Conservation (phyloP, 2,797 vertebrate species). For the Coregonus suidteri region DNA sequence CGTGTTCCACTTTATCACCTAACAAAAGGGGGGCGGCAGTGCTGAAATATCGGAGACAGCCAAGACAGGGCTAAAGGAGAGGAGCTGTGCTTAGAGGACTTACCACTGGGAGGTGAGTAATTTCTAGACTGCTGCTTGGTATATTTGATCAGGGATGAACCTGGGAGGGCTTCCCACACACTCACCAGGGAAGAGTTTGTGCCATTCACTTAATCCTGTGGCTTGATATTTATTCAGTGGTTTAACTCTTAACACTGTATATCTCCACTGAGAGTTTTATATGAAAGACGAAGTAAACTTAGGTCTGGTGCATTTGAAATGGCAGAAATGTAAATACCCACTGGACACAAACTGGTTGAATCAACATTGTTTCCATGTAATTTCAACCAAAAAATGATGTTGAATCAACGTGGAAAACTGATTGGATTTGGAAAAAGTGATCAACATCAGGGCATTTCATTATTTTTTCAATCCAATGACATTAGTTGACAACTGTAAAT, state of each 20-base stretch:
- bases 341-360: too few relatives aligned
- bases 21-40: slow-evolving; percentile 67
- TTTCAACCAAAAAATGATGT: too few relatives aligned
- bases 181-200: not conserved
- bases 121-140: not conserved
- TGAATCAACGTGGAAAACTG: too few relatives aligned
- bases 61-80: slow-evolving; percentile 31
- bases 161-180: not conserved
- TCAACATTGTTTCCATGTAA: too few relatives aligned
- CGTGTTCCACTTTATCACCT: slow-evolving; percentile 58
- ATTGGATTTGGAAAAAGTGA: too few relatives aligned
- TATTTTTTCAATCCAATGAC: too few relatives aligned
- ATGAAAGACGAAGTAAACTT: too few relatives aligned
- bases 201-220: not conserved
- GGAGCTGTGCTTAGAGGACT: not conserved
- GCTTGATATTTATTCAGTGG: not conserved
- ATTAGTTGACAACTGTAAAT: too few relatives aligned
- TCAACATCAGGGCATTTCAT: too few relatives aligned
- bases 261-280: not conserved
- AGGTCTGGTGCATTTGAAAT: too few relatives aligned
- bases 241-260: not conserved
- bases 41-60: slow-evolving; percentile 49
- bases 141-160: not conserved
- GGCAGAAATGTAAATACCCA: too few relatives aligned
- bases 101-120: slow-evolving; percentile 45